Percentiles rank a stretch among this genome's conserved stretches.
Evolutionary conservation across 2,888 invertebrate genomes (phyloP).

Genomic region (Apeira syringaria): DNA sequence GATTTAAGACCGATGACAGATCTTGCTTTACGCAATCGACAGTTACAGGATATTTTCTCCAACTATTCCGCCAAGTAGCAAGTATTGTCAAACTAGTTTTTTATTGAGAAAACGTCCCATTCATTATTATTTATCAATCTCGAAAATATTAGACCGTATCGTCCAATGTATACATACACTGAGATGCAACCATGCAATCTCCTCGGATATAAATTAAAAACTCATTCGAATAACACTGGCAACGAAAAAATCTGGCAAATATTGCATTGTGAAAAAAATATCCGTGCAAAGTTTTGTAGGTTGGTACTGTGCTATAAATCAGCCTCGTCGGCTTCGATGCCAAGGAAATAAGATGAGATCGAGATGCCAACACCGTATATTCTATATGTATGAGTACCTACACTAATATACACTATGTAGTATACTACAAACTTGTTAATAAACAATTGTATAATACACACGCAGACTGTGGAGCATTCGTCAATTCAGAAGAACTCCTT

Average conservation of each 20-base stretch:
- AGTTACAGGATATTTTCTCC: too few relatives aligned
- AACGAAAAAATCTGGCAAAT: conserved; percentile 48
- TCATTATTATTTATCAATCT: too few relatives aligned
- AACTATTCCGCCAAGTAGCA: too few relatives aligned
- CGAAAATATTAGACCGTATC: too few relatives aligned
- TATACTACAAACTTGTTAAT: conserved; percentile 20
- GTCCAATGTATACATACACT: too few relatives aligned
- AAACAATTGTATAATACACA: too few relatives aligned
- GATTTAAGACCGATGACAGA: too few relatives aligned
- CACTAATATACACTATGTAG: conserved; percentile 27
- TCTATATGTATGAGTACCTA: conserved; percentile 2
- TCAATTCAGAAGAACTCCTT: too few relatives aligned
- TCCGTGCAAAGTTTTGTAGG: conserved; percentile 72
- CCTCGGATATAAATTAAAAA: conserved; percentile 43
- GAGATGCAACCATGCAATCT: conserved; percentile 26
- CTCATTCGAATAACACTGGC: conserved; percentile 34
- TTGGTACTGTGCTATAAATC: conserved; percentile 72
- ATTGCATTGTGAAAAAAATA: conserved; percentile 53
- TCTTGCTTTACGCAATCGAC: too few relatives aligned
- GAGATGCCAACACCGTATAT: conserved; percentile 70
- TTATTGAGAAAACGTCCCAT: too few relatives aligned
- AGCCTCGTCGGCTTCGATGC: conserved; percentile 73
- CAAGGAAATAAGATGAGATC: conserved; percentile 80
- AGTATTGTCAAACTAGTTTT: too few relatives aligned
- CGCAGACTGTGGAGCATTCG: too few relatives aligned